phyloP scores from a whole-genome alignment of 2,797 vertebrate genomes.

The Periparus ater region DNA sequence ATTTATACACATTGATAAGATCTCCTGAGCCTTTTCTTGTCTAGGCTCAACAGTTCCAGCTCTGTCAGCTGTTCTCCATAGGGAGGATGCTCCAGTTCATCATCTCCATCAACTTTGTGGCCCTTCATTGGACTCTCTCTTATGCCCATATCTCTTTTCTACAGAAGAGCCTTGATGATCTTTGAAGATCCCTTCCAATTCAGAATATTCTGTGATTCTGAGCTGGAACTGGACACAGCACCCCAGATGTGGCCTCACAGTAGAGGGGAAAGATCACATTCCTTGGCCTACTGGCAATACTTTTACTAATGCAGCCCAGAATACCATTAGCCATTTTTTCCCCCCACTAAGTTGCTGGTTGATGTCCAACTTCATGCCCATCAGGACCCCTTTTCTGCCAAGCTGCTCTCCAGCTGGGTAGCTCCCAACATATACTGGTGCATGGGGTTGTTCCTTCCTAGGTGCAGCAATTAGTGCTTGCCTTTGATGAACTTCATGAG shows the following conservation, averaged over 20 bases:
- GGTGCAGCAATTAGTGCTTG: neutral
- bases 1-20: neutral
- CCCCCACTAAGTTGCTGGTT: neutral
- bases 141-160: neutral
- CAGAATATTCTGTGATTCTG: neutral
- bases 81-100: neutral
- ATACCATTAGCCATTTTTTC: neutral
- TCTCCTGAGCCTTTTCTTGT: neutral
- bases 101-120: neutral
- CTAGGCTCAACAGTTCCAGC: neutral
- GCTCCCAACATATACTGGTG: neutral
- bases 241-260: neutral
- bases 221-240: neutral
- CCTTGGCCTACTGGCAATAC: neutral
- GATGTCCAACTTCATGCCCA: neutral
- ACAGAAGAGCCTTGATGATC: neutral
- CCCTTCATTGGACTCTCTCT: fast-evolving
- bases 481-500: neutral
- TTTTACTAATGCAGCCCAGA: neutral
- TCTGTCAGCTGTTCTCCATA: neutral
- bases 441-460: neutral
- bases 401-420: neutral
- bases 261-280: neutral
- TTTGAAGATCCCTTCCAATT: neutral
- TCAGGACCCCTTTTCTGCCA: neutral